Conservation (phyloP, 2,113 vertebrate species). For the Chaetops frenatus region DNA sequence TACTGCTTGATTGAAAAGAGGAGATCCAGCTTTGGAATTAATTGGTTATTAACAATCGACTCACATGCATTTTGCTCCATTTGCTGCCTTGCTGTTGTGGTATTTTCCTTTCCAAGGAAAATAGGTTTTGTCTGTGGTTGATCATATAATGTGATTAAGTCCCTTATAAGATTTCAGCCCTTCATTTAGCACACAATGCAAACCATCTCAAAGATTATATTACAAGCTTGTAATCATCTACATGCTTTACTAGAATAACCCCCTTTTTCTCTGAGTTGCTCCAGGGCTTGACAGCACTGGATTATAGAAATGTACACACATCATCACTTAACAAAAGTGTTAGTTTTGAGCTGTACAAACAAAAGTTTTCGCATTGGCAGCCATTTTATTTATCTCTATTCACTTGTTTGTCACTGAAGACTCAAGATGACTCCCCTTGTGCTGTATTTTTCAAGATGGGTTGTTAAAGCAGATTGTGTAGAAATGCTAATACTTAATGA, state of each 20-base stretch:
- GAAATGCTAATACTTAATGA: not conserved
- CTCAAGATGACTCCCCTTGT: not conserved
- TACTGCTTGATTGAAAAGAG: not conserved
- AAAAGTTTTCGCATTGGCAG: not conserved
- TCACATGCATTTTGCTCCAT: not conserved
- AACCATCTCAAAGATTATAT: not conserved
- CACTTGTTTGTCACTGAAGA: not conserved
- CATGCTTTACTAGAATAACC: not conserved
- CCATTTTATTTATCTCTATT: not conserved
- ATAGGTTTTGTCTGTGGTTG: not conserved
- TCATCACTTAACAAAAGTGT: constrained; percentile 10
- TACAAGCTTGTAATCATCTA: constrained; percentile 7
- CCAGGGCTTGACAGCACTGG: not conserved
- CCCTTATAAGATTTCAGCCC: not conserved
- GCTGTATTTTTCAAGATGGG: not conserved
- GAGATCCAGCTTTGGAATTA: not conserved
- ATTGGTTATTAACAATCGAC: not conserved
- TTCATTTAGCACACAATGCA: not conserved
- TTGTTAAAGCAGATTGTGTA: not conserved
- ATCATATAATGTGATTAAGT: not conserved
- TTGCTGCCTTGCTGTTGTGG: not conserved
- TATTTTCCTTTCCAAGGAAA: not conserved
- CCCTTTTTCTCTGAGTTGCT: constrained; percentile 12
- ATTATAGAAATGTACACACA: constrained; percentile 26
- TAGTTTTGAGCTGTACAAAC: constrained; percentile 8